These are phyloP conservation scores for Leptopilina clavipes DNA, from an alignment of 1,140 invertebrate species.

Conservation along the genomic window DNA sequence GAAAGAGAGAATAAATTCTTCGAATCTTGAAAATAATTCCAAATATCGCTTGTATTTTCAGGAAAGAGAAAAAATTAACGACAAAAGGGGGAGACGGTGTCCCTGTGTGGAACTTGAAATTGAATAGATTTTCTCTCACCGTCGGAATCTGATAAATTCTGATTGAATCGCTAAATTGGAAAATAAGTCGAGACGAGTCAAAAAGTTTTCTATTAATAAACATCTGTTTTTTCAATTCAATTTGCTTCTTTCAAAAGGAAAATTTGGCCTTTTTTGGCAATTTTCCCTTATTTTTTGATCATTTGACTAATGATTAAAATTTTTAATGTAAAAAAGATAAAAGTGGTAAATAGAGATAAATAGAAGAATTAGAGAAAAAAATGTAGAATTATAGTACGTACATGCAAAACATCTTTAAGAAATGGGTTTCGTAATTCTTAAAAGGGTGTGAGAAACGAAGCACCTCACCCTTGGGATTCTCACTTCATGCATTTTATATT, in stretches of 20 bases:
- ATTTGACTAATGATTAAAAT: too few species aligned
- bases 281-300: too few species aligned
- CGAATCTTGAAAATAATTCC: conserved; percentile 18
- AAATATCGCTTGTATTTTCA: not conserved
- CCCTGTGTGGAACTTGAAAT: not conserved
- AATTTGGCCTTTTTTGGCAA: too few species aligned
- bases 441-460: conserved; percentile 46
- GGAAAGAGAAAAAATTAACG: conserved; percentile 1
- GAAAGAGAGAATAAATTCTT: not conserved
- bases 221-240: not conserved
- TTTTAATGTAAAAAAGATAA: too few species aligned
- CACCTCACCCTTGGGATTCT: conserved; percentile 61
- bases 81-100: not conserved
- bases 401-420: too few species aligned
- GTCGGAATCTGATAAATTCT: conserved; percentile 4
- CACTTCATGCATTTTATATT: conserved; percentile 74
- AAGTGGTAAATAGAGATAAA: too few species aligned
- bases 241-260: too few species aligned
- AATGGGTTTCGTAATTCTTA: not conserved
- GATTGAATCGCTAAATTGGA: conserved; percentile 17
- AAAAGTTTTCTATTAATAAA: not conserved
- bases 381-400: too few species aligned
- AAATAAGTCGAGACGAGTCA: conserved; percentile 2
- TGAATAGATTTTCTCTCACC: conserved; percentile 14
- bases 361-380: too few species aligned